These are phyloP conservation scores for Otolemur crassicaudatus DNA, from an alignment of 2,797 vertebrate species.

Conservation along the genomic window DNA sequence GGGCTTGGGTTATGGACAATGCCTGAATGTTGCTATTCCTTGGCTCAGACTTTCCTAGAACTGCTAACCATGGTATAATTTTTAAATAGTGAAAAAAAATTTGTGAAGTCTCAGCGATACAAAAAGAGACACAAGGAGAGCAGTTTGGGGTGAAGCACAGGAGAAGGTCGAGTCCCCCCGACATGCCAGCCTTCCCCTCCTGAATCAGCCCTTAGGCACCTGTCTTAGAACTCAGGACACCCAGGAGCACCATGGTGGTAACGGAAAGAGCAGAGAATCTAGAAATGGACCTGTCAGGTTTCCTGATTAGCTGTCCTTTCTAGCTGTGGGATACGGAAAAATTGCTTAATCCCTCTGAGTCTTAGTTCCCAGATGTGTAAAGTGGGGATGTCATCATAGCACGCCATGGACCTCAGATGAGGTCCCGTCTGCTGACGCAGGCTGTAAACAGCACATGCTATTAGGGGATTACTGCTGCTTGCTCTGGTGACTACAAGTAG, in stretches of 20 bases:
- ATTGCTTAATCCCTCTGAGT: background rate
- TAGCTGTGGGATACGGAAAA: background rate
- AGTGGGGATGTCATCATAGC: background rate
- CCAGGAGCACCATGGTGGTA: rapidly evolving
- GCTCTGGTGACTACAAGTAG: background rate
- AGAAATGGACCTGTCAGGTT: background rate
- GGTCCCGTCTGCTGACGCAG: background rate
- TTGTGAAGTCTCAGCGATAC: background rate
- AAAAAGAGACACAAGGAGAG: background rate
- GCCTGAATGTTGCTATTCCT: background rate
- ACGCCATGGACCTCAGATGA: background rate
- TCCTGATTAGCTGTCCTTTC: background rate
- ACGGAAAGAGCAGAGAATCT: background rate
- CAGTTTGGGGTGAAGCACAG: background rate
- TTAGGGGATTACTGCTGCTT: slow-evolving; percentile 39
- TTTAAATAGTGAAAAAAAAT: background rate
- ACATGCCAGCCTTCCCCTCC: background rate
- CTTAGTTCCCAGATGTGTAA: background rate
- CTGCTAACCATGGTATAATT: background rate
- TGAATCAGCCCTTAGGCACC: no score
- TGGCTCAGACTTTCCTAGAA: background rate
- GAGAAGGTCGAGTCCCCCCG: no score
- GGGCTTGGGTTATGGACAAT: background rate
- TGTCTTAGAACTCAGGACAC: background rate
- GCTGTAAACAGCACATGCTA: background rate